A percentile compares a stretch with the other conserved stretches of the same genome.
Conservation (phyloP, 2,113 vertebrate genomes). For the Nestor notabilis region DNA sequence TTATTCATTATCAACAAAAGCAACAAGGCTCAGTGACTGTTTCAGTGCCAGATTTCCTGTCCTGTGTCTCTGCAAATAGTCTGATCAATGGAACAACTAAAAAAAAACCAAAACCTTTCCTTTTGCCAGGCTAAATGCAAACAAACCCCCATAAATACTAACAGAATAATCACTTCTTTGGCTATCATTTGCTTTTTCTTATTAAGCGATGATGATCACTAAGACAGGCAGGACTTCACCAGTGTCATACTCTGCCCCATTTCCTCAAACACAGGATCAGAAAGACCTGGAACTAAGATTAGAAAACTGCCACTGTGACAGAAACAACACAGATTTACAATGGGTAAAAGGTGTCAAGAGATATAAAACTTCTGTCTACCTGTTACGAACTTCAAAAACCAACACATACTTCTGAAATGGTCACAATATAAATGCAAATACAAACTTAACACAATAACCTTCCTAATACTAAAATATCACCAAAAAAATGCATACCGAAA, state of each 20-base stretch:
- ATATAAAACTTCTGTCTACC: not conserved
- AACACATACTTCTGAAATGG: not conserved
- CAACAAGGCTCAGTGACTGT: not conserved
- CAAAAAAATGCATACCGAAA: not conserved
- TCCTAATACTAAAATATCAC: not conserved
- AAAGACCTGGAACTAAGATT: not conserved
- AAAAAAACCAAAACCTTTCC: not conserved
- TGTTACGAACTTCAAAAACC: not conserved
- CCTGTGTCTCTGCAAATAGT: not conserved
- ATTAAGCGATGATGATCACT: not conserved
- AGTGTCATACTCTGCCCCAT: not conserved
- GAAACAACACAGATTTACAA: not conserved
- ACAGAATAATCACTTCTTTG: not conserved
- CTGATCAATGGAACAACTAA: not conserved
- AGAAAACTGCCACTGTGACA: not conserved
- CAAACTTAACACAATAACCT: not conserved
- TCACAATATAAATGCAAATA: not conserved
- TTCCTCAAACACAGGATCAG: not conserved
- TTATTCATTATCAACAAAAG: not conserved
- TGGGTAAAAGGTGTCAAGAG: not conserved
- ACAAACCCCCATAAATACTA: not conserved
- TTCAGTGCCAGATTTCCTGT: slow-evolving; percentile 1
- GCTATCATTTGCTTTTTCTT: not conserved
- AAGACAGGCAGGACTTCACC: not conserved
- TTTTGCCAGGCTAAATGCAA: not conserved